These are phyloP conservation scores for Zoanthus gigantus DNA, from an alignment of 92 coral and sea anemone species.

Conservation along the genomic window DNA sequence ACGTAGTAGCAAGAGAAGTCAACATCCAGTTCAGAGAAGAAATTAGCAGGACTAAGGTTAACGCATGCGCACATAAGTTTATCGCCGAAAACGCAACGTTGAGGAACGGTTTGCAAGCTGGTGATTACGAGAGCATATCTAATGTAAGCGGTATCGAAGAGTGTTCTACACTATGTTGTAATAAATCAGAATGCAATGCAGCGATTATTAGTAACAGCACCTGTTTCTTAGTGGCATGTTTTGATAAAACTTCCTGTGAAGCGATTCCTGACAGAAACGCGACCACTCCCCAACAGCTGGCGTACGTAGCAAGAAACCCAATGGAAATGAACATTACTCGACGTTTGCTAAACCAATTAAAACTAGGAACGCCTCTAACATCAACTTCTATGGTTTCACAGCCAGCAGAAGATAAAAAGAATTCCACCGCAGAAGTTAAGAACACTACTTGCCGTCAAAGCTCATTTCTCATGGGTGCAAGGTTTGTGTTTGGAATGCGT, in stretches of 20 bases:
- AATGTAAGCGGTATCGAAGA: conserved; percentile 72
- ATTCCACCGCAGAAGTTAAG: background rate
- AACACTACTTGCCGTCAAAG: conserved; percentile 69
- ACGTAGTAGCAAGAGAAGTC: conserved; percentile 7
- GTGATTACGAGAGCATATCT: conserved; percentile 68
- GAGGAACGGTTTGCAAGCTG: conserved; percentile 72
- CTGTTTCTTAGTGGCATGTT: conserved; percentile 74
- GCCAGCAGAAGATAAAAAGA: background rate
- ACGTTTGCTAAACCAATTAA: conserved; percentile 52
- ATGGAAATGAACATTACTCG: conserved; percentile 61
- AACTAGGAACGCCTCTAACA: background rate
- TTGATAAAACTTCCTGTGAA: conserved; percentile 64
- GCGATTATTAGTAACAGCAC: conserved; percentile 59
- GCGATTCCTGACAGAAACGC: conserved; percentile 55
- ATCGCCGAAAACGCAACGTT: conserved; percentile 79
- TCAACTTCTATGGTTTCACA: background rate
- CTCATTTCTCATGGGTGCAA: conserved; percentile 66
- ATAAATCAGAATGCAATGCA: conserved; percentile 75
- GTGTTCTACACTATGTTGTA: conserved; percentile 82
- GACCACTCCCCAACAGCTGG: conserved; percentile 43
- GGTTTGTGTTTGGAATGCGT: conserved; percentile 81
- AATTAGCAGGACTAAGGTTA: conserved; percentile 36
- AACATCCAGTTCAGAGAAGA: conserved; percentile 50
- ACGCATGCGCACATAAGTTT: conserved; percentile 74
- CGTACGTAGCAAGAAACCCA: conserved; percentile 74